These are phyloP conservation scores for Pharmacophagus antenor DNA, from an alignment of 2,888 invertebrate species.

Conservation along the genomic window DNA sequence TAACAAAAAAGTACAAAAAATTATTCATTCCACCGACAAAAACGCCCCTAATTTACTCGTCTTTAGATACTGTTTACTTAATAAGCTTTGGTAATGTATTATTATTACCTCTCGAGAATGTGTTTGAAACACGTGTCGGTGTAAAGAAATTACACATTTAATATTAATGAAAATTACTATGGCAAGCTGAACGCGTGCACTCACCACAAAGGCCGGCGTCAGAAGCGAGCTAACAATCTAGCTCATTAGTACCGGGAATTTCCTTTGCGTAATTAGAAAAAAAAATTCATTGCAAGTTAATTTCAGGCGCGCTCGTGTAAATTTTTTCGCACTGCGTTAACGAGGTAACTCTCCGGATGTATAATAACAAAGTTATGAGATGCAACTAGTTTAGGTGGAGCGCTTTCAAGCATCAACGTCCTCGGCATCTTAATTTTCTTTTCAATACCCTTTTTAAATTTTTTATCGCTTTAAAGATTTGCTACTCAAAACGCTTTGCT, in stretches of 20 bases:
- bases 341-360: slow-evolving; percentile 62
- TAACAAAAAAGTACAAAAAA: background rate
- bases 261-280: slow-evolving; percentile 53
- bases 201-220: slow-evolving; percentile 51
- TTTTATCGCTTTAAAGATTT: slow-evolving; percentile 63
- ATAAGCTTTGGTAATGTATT: background rate
- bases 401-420: slow-evolving; percentile 52
- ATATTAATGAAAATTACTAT: slow-evolving; percentile 50
- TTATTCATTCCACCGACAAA: background rate
- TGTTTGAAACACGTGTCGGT: slow-evolving; percentile 14
- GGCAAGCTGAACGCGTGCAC: slow-evolving; percentile 49
- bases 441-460: slow-evolving; percentile 70
- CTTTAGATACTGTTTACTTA: slow-evolving; percentile 1
- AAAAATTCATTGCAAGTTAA: slow-evolving; percentile 59
- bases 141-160: slow-evolving; percentile 32
- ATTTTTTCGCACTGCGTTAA: slow-evolving; percentile 65
- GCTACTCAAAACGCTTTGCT: slow-evolving; percentile 48
- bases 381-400: slow-evolving; percentile 54
- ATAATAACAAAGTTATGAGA: slow-evolving; percentile 67
- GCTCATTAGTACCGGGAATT: slow-evolving; percentile 65
- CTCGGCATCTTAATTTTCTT: slow-evolving; percentile 67
- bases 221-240: slow-evolving; percentile 55
- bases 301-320: slow-evolving; percentile 59
- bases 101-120: slow-evolving; percentile 1
- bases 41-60: background rate